phyloP scores from a whole-genome alignment of 2,113 vertebrate genomes.

The Egretta garzetta region DNA sequence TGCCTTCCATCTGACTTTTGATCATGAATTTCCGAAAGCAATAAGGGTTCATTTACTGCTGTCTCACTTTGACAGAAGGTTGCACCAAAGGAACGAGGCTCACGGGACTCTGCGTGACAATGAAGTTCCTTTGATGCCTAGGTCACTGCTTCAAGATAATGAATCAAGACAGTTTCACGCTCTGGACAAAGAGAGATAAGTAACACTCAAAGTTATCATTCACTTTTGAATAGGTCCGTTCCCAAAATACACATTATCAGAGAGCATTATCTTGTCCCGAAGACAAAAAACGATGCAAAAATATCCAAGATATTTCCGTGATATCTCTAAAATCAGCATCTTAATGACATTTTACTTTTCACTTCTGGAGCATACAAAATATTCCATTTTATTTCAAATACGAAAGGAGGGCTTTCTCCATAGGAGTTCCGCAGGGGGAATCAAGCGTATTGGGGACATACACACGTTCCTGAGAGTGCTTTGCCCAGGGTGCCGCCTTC shows the following conservation, averaged over 20 bases:
- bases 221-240: neutral
- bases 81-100: neutral
- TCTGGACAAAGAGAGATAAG: neutral
- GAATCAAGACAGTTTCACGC: neutral
- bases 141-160: neutral
- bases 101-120: neutral
- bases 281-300: neutral
- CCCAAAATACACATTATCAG: neutral
- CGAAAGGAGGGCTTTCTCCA: neutral
- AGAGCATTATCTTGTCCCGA: neutral
- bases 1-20: neutral
- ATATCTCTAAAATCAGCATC: neutral
- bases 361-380: neutral
- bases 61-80: neutral
- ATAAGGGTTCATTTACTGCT: neutral
- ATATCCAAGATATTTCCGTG: neutral
- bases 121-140: neutral
- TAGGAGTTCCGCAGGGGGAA: neutral
- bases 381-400: neutral
- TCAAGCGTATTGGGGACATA: rapidly evolving
- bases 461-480: rapidly evolving
- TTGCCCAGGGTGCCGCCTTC: rapidly evolving
- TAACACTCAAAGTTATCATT: neutral
- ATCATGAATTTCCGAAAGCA: neutral
- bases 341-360: neutral